These are phyloP conservation scores for Anarrhichthys ocellatus DNA, from an alignment of 2,113 vertebrate genomes.

Conservation along the genomic window DNA sequence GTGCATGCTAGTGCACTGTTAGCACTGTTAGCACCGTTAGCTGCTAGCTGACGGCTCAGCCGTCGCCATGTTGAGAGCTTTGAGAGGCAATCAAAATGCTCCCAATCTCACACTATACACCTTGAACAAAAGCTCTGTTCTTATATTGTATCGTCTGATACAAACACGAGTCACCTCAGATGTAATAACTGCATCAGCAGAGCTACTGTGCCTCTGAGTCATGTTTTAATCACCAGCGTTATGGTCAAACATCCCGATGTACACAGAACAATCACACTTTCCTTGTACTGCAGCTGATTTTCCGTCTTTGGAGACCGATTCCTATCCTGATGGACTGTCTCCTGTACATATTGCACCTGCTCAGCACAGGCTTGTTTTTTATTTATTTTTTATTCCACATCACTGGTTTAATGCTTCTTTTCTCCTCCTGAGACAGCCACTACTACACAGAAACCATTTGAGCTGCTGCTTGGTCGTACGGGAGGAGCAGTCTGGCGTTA, in stretches of 20 bases:
- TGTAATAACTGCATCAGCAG: conserved; percentile 7
- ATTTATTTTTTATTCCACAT: background rate
- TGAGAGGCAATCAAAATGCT: too few species aligned
- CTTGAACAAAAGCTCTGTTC: too few species aligned
- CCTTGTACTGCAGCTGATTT: conserved; percentile 7
- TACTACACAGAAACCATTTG: conserved; percentile 28
- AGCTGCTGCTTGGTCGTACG: conserved; percentile 33
- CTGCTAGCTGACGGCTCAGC: too few species aligned
- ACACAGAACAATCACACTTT: conserved; percentile 3
- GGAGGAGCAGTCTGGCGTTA: conserved; percentile 32
- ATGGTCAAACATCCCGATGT: conserved; percentile 5
- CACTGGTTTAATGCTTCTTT: conserved; percentile 40
- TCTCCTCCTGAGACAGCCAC: conserved; percentile 40
- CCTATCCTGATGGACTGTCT: conserved; percentile 18
- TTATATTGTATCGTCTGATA: background rate
- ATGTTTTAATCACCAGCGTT: conserved; percentile 18
- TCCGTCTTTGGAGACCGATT: conserved; percentile 16
- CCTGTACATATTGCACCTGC: conserved; percentile 27
- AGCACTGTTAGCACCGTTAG: too few species aligned
- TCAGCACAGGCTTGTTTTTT: conserved; percentile 12
- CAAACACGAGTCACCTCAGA: background rate
- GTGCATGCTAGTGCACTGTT: too few species aligned
- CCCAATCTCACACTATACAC: too few species aligned
- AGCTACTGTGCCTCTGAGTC: conserved; percentile 5
- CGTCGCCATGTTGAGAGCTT: too few species aligned